These are phyloP conservation scores for Synanthedon myopaeformis DNA, from an alignment of 2,888 invertebrate genomes.

Conservation along the genomic window DNA sequence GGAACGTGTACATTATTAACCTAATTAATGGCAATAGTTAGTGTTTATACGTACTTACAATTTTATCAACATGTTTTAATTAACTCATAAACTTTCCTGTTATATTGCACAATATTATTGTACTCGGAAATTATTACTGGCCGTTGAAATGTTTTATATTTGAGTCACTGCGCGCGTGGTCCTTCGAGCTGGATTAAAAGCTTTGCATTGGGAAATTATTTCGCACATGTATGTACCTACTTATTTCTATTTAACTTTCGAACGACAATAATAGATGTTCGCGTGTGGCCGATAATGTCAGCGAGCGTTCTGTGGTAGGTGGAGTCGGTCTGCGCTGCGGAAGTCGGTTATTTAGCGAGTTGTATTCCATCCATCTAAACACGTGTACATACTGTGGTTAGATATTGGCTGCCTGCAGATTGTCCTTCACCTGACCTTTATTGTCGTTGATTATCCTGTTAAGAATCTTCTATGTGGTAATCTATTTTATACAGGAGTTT, in stretches of 20 bases:
- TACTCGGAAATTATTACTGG: not conserved
- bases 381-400: not conserved
- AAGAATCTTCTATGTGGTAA: conserved; percentile 2
- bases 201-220: no score
- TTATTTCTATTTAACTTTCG: conserved; percentile 12
- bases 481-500: not conserved
- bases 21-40: not conserved
- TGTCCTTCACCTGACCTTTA: conserved; percentile 29
- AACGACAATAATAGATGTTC: conserved; percentile 20
- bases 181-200: no score
- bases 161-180: no score
- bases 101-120: not conserved
- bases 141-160: not conserved
- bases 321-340: conserved; percentile 23
- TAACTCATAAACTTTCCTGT: not conserved
- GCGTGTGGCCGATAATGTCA: conserved; percentile 35
- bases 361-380: conserved; percentile 6
- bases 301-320: conserved; percentile 9
- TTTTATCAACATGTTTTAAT: not conserved
- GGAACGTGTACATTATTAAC: not conserved
- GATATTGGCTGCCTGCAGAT: conserved; percentile 11
- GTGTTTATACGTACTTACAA: not conserved
- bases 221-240: no score
- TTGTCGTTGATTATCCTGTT: conserved; percentile 31
- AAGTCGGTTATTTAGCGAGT: conserved; percentile 46